Percentiles rank a stretch among this genome's conserved stretches.
These are phyloP conservation scores for Listronotus oregonensis DNA, from an alignment of 1,140 invertebrate species.

Conservation along the genomic window DNA sequence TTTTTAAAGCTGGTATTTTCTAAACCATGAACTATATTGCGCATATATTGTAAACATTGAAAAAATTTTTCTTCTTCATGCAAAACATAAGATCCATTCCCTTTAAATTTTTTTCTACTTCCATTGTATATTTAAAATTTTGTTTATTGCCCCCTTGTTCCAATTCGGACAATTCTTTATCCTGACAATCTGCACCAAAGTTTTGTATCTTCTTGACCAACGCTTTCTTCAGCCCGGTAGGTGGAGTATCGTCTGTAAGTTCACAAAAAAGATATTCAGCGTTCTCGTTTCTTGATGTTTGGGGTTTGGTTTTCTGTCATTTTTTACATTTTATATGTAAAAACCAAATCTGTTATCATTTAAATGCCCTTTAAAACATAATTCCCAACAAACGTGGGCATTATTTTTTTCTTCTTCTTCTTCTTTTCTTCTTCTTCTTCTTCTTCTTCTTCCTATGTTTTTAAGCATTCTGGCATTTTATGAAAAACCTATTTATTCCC, in stretches of 20 bases:
- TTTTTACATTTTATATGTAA: constrained; percentile 17
- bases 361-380: too few species aligned
- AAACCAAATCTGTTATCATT: background rate
- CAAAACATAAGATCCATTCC: background rate
- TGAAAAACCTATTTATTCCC: too few species aligned
- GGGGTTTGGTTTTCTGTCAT: constrained; percentile 2
- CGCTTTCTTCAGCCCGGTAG: constrained; percentile 3
- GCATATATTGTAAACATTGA: too few species aligned
- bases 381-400: too few species aligned
- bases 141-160: constrained; percentile 17
- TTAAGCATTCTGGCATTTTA: too few species aligned
- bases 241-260: constrained; percentile 15
- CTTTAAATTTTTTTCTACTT: constrained; percentile 27
- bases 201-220: background rate
- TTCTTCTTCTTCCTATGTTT: too few species aligned
- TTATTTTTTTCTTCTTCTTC: too few species aligned
- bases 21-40: too few species aligned
- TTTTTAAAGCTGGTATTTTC: too few species aligned
- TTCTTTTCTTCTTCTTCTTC: too few species aligned
- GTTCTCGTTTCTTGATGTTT: constrained; percentile 2
- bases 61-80: too few species aligned
- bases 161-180: background rate
- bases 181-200: too few species aligned
- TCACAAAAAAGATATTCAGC: constrained; percentile 25
- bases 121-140: constrained; percentile 31